A percentile compares a stretch with the other conserved stretches of the same genome.
These are phyloP conservation scores for Ambastaia sidthimunki DNA, from an alignment of 2,797 vertebrate genomes.

Conservation along the genomic window DNA sequence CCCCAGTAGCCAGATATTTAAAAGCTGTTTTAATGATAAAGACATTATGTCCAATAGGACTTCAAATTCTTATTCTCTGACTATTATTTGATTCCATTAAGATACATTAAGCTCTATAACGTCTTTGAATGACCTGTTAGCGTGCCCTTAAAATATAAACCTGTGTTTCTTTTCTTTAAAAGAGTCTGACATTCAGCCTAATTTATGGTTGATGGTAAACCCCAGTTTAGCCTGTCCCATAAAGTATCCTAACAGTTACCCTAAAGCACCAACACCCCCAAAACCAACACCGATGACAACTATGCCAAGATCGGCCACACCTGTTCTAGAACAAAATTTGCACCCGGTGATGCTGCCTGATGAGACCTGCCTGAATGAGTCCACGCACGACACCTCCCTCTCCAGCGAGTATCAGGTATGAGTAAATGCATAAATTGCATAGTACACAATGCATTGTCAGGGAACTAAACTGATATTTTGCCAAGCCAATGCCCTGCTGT, in stretches of 20 bases:
- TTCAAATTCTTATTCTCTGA: not conserved
- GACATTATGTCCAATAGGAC: too few relatives aligned
- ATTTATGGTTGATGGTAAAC: conserved; percentile 86
- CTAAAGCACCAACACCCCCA: not conserved
- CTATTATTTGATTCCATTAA: not conserved
- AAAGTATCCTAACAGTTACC: conserved; percentile 55
- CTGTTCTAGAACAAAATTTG: conserved; percentile 33
- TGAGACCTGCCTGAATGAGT: conserved; percentile 47
- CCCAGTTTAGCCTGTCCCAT: conserved; percentile 82
- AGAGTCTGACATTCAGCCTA: conserved; percentile 80
- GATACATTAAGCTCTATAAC: not conserved
- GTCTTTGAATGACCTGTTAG: too few relatives aligned
- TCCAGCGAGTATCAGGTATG: conserved; percentile 65
- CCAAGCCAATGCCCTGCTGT: not conserved
- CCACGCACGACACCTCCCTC: conserved; percentile 51
- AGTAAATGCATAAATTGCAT: not conserved
- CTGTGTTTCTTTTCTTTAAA: conserved; percentile 28
- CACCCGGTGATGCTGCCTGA: conserved; percentile 37
- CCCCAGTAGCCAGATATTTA: too few relatives aligned
- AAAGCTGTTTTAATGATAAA: too few relatives aligned
- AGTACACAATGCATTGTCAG: not conserved
- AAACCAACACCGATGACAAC: conserved; percentile 24
- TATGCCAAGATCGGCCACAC: conserved; percentile 13
- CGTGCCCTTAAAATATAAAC: not conserved
- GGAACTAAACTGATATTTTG: not conserved